These are phyloP conservation scores for Poecile atricapillus DNA, from an alignment of 2,113 vertebrate genomes.

Conservation along the genomic window DNA sequence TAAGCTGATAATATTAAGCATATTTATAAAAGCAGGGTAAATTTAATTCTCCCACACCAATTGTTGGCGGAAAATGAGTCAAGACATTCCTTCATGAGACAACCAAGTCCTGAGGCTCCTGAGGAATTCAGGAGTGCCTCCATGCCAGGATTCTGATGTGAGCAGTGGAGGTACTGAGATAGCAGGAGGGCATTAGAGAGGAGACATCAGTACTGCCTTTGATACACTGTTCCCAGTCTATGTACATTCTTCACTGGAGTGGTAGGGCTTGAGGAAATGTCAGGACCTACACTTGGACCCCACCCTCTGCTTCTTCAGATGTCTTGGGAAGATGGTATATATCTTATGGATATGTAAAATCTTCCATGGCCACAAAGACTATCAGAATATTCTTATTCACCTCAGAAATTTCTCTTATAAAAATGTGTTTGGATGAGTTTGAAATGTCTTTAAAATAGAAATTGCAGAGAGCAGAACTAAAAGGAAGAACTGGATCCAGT, in stretches of 20 bases:
- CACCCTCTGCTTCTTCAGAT: background rate
- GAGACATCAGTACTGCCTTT: background rate
- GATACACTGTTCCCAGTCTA: background rate
- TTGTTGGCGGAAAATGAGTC: background rate
- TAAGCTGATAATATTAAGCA: background rate
- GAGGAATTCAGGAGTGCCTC: background rate
- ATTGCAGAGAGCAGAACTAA: background rate
- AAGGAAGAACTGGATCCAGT: background rate
- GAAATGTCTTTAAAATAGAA: background rate
- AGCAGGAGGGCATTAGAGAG: background rate
- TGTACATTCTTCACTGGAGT: background rate
- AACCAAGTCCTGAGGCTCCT: background rate
- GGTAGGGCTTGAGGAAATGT: background rate
- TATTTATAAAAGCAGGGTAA: background rate
- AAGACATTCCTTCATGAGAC: background rate
- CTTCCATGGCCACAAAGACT: background rate
- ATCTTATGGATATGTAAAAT: background rate
- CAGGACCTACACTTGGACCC: background rate
- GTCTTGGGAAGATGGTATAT: background rate
- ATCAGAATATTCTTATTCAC: background rate
- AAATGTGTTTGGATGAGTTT: background rate
- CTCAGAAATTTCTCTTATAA: background rate
- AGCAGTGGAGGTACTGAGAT: background rate
- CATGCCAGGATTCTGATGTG: background rate
- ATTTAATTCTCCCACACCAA: background rate